These are phyloP conservation scores for Odobenus rosmarus DNA, from an alignment of 2,113 vertebrate species.

Conservation along the genomic window DNA sequence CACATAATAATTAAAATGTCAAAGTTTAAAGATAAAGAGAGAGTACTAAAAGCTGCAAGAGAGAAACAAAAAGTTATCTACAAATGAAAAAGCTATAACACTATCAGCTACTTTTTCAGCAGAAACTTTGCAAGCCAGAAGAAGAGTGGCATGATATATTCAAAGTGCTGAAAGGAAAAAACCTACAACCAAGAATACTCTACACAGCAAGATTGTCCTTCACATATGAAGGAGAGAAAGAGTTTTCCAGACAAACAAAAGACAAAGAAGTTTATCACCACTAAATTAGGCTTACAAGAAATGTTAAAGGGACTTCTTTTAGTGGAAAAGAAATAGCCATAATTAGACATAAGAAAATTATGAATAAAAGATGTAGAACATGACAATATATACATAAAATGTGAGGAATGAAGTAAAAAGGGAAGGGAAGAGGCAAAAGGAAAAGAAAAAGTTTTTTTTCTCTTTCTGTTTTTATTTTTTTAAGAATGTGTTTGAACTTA, in stretches of 20 bases:
- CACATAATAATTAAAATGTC: background rate
- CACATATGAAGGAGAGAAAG: background rate
- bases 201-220: background rate
- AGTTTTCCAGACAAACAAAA: background rate
- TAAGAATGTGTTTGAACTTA: background rate
- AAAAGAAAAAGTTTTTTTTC: background rate
- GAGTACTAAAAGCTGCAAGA: background rate
- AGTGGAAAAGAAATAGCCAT: background rate
- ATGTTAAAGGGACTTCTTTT: background rate
- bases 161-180: background rate
- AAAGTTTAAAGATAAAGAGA: background rate
- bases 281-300: background rate
- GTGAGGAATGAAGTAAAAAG: background rate
- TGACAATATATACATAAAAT: background rate
- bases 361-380: background rate
- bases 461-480: background rate
- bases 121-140: background rate
- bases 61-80: background rate
- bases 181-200: background rate
- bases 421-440: background rate
- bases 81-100: background rate
- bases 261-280: background rate
- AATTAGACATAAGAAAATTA: background rate
- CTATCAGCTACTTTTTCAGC: background rate
- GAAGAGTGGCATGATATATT: background rate